Evolutionary conservation across 1,140 invertebrate species (phyloP).

Genomic region (Drosophila eugracilis): DNA sequence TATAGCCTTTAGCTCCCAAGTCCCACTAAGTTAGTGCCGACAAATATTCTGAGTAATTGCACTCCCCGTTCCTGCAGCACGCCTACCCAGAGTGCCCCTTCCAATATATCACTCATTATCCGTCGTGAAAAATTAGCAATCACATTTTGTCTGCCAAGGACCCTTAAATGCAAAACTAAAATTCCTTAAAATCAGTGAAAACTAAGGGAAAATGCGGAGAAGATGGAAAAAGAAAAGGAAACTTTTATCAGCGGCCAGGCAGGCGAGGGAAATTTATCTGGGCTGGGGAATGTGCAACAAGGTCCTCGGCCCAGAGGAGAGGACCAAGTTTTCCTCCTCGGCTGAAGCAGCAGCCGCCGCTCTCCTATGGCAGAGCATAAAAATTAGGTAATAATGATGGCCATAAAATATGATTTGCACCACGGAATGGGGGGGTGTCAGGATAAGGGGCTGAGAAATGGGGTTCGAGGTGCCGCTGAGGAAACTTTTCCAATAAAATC

Average conservation of each 20-base stretch:
- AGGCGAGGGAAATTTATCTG: slow-evolving; percentile 25
- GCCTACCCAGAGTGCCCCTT: no score
- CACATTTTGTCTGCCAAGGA: slow-evolving; percentile 65
- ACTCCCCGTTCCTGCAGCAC: no score
- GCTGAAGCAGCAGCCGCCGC: slow-evolving; percentile 23
- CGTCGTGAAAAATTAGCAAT: no score
- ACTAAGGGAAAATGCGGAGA: not conserved
- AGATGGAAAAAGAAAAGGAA: slow-evolving; percentile 26
- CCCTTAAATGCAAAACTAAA: slow-evolving; percentile 67
- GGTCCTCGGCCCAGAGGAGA: slow-evolving; percentile 24
- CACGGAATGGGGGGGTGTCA: slow-evolving; percentile 1
- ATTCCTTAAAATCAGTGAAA: slow-evolving; percentile 11
- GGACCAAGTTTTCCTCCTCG: slow-evolving; percentile 65
- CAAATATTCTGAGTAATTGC: no score
- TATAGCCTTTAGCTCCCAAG: no score
- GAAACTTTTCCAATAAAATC: slow-evolving; percentile 84
- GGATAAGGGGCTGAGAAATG: not conserved
- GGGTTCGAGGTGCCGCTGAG: slow-evolving; percentile 12
- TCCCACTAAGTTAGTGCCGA: no score
- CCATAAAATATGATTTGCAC: slow-evolving; percentile 79
- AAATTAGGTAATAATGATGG: slow-evolving; percentile 83
- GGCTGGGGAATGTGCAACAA: slow-evolving; percentile 64
- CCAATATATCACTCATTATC: no score
- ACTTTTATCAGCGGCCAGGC: slow-evolving; percentile 70
- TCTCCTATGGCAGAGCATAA: slow-evolving; percentile 57